These are phyloP conservation scores for Mesembrinibis cayennensis DNA, from an alignment of 2,113 vertebrate genomes.

Conservation along the genomic window DNA sequence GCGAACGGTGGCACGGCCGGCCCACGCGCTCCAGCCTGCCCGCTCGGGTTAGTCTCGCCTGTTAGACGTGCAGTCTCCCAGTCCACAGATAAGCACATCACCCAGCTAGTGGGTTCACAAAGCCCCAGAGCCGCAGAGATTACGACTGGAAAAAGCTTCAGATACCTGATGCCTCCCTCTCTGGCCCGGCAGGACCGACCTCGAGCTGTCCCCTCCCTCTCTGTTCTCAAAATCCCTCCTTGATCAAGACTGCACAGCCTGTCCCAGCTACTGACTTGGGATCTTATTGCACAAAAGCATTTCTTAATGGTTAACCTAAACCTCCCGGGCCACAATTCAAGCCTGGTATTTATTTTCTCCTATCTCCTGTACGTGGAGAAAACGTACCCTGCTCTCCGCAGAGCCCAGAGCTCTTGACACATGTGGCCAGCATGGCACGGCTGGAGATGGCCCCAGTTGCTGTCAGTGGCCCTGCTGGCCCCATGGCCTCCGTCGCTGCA, in stretches of 20 bases:
- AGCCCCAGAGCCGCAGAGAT: not conserved
- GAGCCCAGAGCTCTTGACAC: not conserved
- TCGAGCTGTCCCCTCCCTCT: not conserved
- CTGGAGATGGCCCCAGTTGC: not conserved
- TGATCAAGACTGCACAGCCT: not conserved
- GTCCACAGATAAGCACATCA: not conserved
- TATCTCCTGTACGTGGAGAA: not conserved
- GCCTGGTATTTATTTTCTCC: not conserved
- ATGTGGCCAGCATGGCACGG: not conserved
- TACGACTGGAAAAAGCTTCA: not conserved
- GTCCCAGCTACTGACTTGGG: not conserved
- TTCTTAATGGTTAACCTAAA: not conserved
- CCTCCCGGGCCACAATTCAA: not conserved
- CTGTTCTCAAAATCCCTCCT: not conserved
- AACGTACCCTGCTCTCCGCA: not conserved
- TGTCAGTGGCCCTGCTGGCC: not conserved
- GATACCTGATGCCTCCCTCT: not conserved
- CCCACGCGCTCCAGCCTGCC: not conserved
- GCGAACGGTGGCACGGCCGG: fast-evolving
- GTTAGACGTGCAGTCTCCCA: not conserved
- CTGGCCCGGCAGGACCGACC: not conserved
- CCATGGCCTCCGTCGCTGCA: fast-evolving
- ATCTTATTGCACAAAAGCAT: not conserved
- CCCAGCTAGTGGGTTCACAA: not conserved
- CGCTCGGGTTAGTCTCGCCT: fast-evolving